Base-by-base conservation (phyloP, 2,888 invertebrate species). In the Tipula vernalis region DNA sequence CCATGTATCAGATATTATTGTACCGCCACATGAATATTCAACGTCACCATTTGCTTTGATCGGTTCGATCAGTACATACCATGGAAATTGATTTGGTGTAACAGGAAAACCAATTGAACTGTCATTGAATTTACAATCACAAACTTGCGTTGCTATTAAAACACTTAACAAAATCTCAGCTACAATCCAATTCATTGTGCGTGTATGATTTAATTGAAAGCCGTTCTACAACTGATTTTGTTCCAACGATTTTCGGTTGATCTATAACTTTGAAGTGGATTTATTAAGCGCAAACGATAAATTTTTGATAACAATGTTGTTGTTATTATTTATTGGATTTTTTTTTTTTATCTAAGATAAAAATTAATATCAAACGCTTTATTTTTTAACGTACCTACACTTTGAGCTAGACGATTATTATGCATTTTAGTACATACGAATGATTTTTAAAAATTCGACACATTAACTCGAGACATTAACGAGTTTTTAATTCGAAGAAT, bases 31-130 rank as follows among this genome's bases (percentile, higher is more conserved):
- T 4, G 41, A 42, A 42, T 85, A 42, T 42, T 42, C 18, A 18
- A 85, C 39, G 8, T 36, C 41, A 8, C 85, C 85, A 44, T 42
- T 85, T 85, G 15, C 12, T 12, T 42, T 18, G 13, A 85, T 42
- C 18, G 85, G 41, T 42, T 85, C 85, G 42, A 85, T 42, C 12
- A 85, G 41, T 12, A 85, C 85, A 18, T 85, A 85, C 85, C 85
- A 85, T 8, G 85, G 85, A 12, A 42, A 85, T 85, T 85, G 85
- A 42, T 39, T 42, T 18, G 85, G 85, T 42, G 85, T 85, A 3
- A 42, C 85, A 12, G 85, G 85, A 44, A 85, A 42, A 1, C 85
- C 85, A 18, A 39, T 42, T 42, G 85, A 44, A 84, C 3, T 84
- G 15, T 84, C 84, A 10, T 71, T 71, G 28, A 71, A 71, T 28